Evolutionary conservation across 23 tunicate species (phyloP).

Genomic region (Halocynthia roretzi): DNA sequence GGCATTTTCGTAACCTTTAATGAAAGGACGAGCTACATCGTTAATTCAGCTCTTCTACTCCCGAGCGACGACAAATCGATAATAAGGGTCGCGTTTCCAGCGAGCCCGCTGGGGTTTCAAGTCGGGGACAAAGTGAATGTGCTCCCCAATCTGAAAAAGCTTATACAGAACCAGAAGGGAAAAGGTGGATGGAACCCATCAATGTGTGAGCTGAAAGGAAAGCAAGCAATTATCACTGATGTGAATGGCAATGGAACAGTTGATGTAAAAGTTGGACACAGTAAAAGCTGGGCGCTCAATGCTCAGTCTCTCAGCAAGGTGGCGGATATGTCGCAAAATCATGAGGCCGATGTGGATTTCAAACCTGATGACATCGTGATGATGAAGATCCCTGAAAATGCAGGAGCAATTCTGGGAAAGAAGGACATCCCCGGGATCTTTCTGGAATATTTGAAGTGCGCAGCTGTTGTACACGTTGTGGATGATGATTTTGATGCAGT

Average conservation of each 20-base stretch:
- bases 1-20: slow-evolving; percentile 13
- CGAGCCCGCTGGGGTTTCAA: neutral
- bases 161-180: slow-evolving; percentile 12
- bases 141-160: neutral
- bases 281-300: slow-evolving; percentile 2
- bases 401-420: neutral
- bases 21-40: slow-evolving; percentile 4
- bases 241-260: neutral
- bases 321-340: neutral
- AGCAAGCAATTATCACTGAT: neutral
- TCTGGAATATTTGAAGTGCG: neutral
- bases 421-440: slow-evolving; percentile 1
- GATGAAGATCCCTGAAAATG: neutral
- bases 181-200: slow-evolving; percentile 7
- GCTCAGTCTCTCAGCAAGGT: neutral
- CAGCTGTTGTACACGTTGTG: neutral
- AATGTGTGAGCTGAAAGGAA: slow-evolving; percentile 4
- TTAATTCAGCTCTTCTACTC: slow-evolving; percentile 4
- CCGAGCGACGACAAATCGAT: neutral
- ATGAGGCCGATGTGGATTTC: neutral
- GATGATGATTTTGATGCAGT: slow-evolving; percentile 13
- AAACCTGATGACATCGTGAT: slow-evolving; percentile 1
- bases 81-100: neutral
- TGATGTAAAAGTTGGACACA: neutral
- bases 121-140: slow-evolving; percentile 8